These are phyloP conservation scores for Brachylomia viminalis DNA, from an alignment of 2,888 invertebrate genomes.

Conservation along the genomic window DNA sequence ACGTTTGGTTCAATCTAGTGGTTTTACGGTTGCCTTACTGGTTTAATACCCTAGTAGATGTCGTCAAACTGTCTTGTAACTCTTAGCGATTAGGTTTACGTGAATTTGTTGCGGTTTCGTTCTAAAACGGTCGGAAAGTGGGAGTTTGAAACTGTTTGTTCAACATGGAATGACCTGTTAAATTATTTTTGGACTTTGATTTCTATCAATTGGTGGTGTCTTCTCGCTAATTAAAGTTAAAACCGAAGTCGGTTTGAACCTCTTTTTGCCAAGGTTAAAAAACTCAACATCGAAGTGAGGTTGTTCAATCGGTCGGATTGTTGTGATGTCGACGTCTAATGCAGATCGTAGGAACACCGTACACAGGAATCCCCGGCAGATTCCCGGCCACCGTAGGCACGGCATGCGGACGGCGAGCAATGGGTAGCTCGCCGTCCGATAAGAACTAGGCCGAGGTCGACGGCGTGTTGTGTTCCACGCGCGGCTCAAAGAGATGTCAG, in stretches of 20 bases:
- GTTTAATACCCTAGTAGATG: slow-evolving; percentile 66
- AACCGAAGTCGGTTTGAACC: neutral
- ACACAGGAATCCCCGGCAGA: too few relatives aligned
- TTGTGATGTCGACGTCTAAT: neutral
- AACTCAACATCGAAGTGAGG: neutral
- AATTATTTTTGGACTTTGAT: neutral
- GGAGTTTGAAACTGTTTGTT: neutral
- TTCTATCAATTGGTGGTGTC: neutral
- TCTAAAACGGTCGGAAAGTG: slow-evolving; percentile 1
- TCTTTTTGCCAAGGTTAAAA: too few relatives aligned
- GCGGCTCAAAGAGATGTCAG: too few relatives aligned
- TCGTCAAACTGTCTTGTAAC: slow-evolving; percentile 65
- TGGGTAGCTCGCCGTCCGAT: too few relatives aligned
- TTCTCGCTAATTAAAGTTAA: neutral
- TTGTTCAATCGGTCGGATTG: neutral
- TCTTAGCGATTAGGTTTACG: slow-evolving; percentile 53
- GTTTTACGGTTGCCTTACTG: slow-evolving; percentile 69
- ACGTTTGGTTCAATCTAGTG: slow-evolving; percentile 73
- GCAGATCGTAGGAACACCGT: neutral
- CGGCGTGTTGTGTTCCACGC: too few relatives aligned
- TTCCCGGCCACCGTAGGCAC: too few relatives aligned
- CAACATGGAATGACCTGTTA: neutral
- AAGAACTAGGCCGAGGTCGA: too few relatives aligned
- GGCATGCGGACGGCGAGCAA: too few relatives aligned
- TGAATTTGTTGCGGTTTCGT: slow-evolving; percentile 29